Percentiles rank a stretch among this genome's conserved stretches.
phyloP scores from a whole-genome alignment of 2,888 invertebrate species.

The Sepioteuthis lessoniana region DNA sequence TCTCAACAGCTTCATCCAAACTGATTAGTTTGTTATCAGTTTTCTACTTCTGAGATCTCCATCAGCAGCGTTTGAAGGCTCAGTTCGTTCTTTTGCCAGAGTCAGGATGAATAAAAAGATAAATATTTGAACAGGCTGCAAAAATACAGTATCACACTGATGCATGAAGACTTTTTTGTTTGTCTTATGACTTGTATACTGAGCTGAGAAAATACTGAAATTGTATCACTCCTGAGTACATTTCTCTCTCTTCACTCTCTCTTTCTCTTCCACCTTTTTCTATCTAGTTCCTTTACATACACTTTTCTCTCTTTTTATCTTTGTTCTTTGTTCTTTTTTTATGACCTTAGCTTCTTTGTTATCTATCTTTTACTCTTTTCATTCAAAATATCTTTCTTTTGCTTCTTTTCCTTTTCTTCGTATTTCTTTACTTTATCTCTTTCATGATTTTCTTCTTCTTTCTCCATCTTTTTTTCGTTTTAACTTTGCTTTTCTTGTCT shows the following conservation, averaged over 20 bases:
- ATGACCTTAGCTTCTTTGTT: neutral
- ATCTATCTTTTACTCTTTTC: neutral
- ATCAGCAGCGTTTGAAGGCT: slow-evolving; percentile 17
- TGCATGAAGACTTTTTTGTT: slow-evolving; percentile 33
- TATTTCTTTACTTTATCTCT: slow-evolving; percentile 3
- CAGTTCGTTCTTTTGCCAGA: neutral
- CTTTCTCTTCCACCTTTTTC: neutral
- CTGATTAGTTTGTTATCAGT: slow-evolving; percentile 21
- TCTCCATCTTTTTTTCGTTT: neutral
- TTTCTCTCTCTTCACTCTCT: neutral
- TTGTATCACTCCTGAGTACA: neutral
- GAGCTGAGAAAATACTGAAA: slow-evolving; percentile 10
- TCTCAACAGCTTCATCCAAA: neutral
- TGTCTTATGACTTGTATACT: neutral
- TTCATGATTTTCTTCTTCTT: neutral
- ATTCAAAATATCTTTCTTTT: neutral
- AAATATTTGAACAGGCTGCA: slow-evolving; percentile 33
- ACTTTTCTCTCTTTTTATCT: neutral
- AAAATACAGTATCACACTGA: slow-evolving; percentile 33
- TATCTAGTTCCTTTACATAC: neutral
- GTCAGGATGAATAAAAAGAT: slow-evolving; percentile 12
- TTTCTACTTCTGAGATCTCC: slow-evolving; percentile 21
- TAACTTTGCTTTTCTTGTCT: neutral
- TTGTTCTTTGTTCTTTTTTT: neutral
- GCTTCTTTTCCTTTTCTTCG: neutral